A percentile compares a stretch with the other conserved stretches of the same genome.
These are phyloP conservation scores for Mobula hypostoma DNA, from an alignment of 2,113 vertebrate genomes.

Conservation along the genomic window DNA sequence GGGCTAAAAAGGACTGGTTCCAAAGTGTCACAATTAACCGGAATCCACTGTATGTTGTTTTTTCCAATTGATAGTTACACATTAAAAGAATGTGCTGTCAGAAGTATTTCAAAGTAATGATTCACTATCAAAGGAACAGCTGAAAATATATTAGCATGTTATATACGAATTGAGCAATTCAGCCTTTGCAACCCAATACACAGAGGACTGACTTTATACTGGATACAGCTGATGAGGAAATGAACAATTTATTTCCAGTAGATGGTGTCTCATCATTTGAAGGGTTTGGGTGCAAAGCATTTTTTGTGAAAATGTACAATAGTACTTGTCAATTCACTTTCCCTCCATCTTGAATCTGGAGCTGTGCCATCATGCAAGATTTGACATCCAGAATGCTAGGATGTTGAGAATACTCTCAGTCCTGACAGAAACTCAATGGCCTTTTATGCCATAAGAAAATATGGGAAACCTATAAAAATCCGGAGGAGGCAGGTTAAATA, in stretches of 20 bases:
- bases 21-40: too few relatives aligned
- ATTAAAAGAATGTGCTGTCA: neutral
- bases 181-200: neutral
- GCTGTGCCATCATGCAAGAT: neutral
- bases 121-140: neutral
- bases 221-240: neutral
- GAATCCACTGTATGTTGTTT: neutral
- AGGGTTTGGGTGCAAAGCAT: neutral
- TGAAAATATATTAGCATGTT: neutral
- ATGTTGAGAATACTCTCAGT: too few relatives aligned
- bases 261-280: neutral
- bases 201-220: neutral
- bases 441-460: too few relatives aligned
- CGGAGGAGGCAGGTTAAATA: too few relatives aligned
- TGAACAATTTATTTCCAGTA: neutral
- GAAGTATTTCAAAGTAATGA: neutral
- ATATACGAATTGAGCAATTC: neutral
- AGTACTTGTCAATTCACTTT: neutral
- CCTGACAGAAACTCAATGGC: too few relatives aligned
- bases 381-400: neutral
- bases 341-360: neutral
- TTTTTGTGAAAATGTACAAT: neutral
- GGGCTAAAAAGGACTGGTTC: too few relatives aligned
- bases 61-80: neutral
- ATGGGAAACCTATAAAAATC: too few relatives aligned